These are phyloP conservation scores for Drosophila stalkeri DNA, from an alignment of 2,888 invertebrate genomes.

Conservation along the genomic window DNA sequence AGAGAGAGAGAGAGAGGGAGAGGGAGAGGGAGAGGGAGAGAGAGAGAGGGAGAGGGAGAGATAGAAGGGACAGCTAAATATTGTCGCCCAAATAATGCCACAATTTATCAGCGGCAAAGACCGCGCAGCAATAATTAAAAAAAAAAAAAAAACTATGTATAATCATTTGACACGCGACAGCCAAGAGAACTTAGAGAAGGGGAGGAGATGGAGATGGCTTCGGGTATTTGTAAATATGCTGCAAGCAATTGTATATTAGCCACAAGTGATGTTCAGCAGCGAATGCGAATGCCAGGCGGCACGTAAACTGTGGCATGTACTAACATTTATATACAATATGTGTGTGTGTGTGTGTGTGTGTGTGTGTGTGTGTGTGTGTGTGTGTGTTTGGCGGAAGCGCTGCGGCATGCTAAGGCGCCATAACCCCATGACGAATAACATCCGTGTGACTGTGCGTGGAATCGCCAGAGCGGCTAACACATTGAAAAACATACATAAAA, in stretches of 20 bases:
- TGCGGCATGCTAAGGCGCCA: constrained; percentile 73
- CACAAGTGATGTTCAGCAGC: constrained; percentile 41
- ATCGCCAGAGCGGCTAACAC: constrained; percentile 43
- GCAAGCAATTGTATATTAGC: constrained; percentile 42
- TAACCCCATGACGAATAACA: constrained; percentile 63
- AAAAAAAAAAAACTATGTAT: constrained; percentile 43
- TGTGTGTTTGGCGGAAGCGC: constrained; percentile 58
- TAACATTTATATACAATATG: background rate
- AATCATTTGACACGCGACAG: constrained; percentile 67
- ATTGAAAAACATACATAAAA: constrained; percentile 45
- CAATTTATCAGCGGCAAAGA: constrained; percentile 35
- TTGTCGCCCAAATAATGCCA: constrained; percentile 43
- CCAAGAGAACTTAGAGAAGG: constrained; percentile 4
- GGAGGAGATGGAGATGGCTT: background rate
- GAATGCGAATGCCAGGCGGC: background rate
- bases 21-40: background rate
- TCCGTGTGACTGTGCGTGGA: constrained; percentile 52
- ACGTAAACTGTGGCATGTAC: constrained; percentile 31
- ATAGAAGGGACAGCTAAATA: background rate
- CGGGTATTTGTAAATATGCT: constrained; percentile 16
- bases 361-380: constrained; percentile 23
- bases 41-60: background rate
- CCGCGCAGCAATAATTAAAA: constrained; percentile 65
- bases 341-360: constrained; percentile 3
- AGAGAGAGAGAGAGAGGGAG: background rate